Conservation (phyloP, 2,888 invertebrate genomes). For the Pelosia muscerda region DNA sequence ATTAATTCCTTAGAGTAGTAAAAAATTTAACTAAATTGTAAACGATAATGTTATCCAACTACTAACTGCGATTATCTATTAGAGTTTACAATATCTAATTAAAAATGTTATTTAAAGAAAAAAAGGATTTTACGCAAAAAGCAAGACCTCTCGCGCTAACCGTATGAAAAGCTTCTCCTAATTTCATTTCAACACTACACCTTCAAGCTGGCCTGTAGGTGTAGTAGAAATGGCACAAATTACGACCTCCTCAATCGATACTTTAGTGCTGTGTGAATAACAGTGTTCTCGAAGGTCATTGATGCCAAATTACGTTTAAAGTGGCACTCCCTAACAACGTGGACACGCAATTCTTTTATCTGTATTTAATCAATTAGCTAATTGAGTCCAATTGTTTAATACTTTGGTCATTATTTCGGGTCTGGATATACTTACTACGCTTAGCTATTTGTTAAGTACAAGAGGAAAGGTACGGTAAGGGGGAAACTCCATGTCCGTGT, state of each 20-base stretch:
- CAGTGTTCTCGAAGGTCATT: not conserved
- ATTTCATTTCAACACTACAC: not conserved
- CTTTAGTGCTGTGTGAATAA: slow-evolving; percentile 3
- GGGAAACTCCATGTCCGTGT: too few species aligned
- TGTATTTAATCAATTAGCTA: not conserved
- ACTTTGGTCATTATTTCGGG: not conserved
- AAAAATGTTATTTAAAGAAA: too few species aligned
- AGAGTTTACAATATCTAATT: too few species aligned
- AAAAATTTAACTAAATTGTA: too few species aligned
- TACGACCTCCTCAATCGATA: not conserved
- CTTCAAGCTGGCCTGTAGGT: not conserved
- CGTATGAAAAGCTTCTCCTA: not conserved
- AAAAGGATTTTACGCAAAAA: too few species aligned
- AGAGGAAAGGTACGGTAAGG: not conserved
- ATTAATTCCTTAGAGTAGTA: too few species aligned
- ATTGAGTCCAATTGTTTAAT: not conserved
- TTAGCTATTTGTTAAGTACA: not conserved
- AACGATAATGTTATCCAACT: too few species aligned
- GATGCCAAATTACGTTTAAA: not conserved
- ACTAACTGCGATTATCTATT: too few species aligned
- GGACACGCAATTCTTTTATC: slow-evolving; percentile 5
- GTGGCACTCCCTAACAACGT: not conserved
- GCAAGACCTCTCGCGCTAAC: too few species aligned
- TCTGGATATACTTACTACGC: not conserved
- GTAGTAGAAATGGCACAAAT: slow-evolving; percentile 1